Evolutionary conservation across 2,797 vertebrate genomes (phyloP).

Genomic region (Epinephelus awoara): DNA sequence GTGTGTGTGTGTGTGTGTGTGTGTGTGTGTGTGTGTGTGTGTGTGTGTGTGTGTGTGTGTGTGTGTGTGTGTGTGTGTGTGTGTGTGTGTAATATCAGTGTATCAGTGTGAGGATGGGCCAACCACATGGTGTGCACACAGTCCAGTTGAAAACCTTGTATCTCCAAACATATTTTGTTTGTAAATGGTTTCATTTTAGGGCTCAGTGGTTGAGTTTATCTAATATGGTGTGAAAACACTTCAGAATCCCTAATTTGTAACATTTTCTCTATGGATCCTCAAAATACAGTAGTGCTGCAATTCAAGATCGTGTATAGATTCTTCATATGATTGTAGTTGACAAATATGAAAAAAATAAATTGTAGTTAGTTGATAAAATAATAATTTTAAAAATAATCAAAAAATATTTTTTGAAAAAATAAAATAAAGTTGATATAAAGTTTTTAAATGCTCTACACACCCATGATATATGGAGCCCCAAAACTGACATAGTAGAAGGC

Average conservation of each 20-base stretch:
- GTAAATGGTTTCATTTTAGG: background rate
- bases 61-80: too few species aligned
- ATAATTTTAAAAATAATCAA: too few species aligned
- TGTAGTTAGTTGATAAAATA: background rate
- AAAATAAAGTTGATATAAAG: too few species aligned
- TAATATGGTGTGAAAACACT: background rate
- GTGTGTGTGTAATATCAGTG: slow-evolving; percentile 32
- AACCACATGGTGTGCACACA: background rate
- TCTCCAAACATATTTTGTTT: background rate
- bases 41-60: too few species aligned
- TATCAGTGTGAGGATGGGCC: background rate
- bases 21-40: too few species aligned
- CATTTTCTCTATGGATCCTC: background rate
- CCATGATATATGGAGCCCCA: background rate
- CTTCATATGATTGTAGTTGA: background rate
- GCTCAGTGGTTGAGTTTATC: background rate
- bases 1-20: slow-evolving; percentile 6
- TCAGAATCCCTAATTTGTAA: background rate
- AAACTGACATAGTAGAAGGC: background rate
- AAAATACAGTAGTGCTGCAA: background rate
- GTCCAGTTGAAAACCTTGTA: background rate
- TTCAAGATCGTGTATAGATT: background rate
- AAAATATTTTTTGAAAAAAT: background rate
- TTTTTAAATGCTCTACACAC: background rate
- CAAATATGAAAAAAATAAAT: too few species aligned